Conservation (phyloP, 2,888 invertebrate species). For the Brachypterus glaber region DNA sequence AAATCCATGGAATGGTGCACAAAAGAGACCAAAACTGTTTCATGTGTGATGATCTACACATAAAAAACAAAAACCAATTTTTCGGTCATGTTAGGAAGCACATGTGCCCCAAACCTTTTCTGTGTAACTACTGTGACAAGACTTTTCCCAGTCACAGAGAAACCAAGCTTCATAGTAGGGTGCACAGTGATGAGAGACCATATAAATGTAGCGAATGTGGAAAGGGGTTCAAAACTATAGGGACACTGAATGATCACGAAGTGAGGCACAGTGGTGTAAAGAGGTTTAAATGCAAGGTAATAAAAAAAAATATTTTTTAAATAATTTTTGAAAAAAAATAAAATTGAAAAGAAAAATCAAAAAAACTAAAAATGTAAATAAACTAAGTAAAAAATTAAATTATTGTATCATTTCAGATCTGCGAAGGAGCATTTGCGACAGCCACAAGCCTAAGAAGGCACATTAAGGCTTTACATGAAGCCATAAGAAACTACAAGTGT, state of each 20-base stretch:
- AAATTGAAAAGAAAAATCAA: too few relatives aligned
- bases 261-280: constrained; percentile 23
- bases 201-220: constrained; percentile 23
- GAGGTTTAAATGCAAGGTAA: constrained; percentile 23
- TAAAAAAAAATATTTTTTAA: too few relatives aligned
- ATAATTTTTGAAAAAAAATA: too few relatives aligned
- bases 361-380: too few relatives aligned
- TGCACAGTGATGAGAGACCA: constrained; percentile 23
- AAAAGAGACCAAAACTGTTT: constrained; percentile 20
- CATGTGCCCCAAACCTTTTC: constrained; percentile 22
- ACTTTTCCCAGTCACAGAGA: constrained; percentile 20
- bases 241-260: constrained; percentile 22
- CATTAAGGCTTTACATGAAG: constrained; percentile 21
- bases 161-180: constrained; percentile 20
- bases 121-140: constrained; percentile 19
- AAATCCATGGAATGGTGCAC: constrained; percentile 21
- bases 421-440: constrained; percentile 23
- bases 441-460: constrained; percentile 21
- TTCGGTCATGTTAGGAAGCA: constrained; percentile 23
- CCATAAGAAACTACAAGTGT: constrained; percentile 20
- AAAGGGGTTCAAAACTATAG: constrained; percentile 21
- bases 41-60: constrained; percentile 15
- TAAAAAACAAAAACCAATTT: constrained; percentile 21
- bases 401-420: constrained; percentile 17
- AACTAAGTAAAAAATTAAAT: not conserved